A percentile compares a stretch with the other conserved stretches of the same genome.
These are phyloP conservation scores for Diorhabda elongata DNA, from an alignment of 1,140 invertebrate species.

Conservation along the genomic window DNA sequence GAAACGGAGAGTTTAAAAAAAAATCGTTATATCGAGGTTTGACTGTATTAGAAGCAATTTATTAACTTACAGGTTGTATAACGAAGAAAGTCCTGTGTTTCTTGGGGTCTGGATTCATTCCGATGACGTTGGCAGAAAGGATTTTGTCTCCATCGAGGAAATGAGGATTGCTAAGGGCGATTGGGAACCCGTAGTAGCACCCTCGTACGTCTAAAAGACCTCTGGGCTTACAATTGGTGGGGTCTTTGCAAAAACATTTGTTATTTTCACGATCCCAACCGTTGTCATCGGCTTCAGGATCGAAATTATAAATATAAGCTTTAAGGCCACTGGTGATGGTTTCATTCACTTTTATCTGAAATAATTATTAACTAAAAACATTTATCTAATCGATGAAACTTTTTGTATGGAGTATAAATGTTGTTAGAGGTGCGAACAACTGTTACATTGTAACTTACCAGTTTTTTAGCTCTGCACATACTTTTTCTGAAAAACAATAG, in stretches of 20 bases:
- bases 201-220: conserved; percentile 74
- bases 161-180: conserved; percentile 85
- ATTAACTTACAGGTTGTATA: conserved; percentile 64
- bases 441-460: conserved; percentile 55
- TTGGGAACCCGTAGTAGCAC: conserved; percentile 82
- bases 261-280: conserved; percentile 65
- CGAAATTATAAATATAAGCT: conserved; percentile 65
- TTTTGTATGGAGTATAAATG: background rate
- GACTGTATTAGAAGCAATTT: too few species aligned
- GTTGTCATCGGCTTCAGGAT: conserved; percentile 71
- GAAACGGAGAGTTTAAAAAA: too few species aligned
- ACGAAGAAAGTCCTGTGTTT: conserved; percentile 77
- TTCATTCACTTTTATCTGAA: conserved; percentile 58
- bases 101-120: conserved; percentile 65
- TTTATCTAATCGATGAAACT: background rate
- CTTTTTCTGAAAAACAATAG: conserved; percentile 77
- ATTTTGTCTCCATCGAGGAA: conserved; percentile 77
- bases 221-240: conserved; percentile 61
- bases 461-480: conserved; percentile 67
- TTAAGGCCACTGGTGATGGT: conserved; percentile 55
- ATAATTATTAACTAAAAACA: conserved; percentile 19
- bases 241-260: conserved; percentile 70
- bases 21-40: too few species aligned
- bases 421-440: background rate
- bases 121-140: conserved; percentile 63